phyloP scores from a whole-genome alignment of 2,113 vertebrate species.

The Caloenas nicobarica region DNA sequence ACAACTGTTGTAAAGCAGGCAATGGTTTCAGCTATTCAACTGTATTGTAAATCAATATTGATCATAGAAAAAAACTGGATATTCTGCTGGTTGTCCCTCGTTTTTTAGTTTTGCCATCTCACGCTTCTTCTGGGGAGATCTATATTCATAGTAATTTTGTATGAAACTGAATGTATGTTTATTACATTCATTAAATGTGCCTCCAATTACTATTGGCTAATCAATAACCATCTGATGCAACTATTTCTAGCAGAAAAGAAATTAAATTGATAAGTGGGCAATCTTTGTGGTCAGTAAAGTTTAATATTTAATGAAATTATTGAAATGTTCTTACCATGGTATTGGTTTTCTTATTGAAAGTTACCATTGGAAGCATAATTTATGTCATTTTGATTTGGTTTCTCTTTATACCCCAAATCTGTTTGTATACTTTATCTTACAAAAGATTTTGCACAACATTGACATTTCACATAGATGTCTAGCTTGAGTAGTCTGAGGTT shows the following conservation, averaged over 20 bases:
- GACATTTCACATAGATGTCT: not conserved
- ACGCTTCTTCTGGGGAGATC: not conserved
- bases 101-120: slow-evolving; percentile 7
- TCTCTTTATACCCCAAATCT: not conserved
- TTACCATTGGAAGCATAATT: not conserved
- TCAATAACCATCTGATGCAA: slow-evolving; percentile 15
- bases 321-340: not conserved
- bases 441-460: not conserved
- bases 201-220: not conserved
- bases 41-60: not conserved
- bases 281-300: not conserved
- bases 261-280: slow-evolving; percentile 24
- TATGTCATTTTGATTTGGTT: not conserved
- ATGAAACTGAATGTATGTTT: slow-evolving; percentile 11
- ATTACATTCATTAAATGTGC: slow-evolving; percentile 9
- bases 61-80: not conserved
- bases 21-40: not conserved
- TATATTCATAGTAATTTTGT: not conserved
- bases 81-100: not conserved
- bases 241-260: slow-evolving; percentile 4
- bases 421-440: not conserved
- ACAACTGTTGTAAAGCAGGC: not conserved
- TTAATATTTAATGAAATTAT: slow-evolving; percentile 51
- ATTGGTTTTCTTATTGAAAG: slow-evolving; percentile 23
- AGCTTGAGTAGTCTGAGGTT: not conserved